Percentiles rank a stretch among this genome's conserved stretches.
Conservation (phyloP, 2,113 vertebrate genomes). For the Odontesthes bonariensis region DNA sequence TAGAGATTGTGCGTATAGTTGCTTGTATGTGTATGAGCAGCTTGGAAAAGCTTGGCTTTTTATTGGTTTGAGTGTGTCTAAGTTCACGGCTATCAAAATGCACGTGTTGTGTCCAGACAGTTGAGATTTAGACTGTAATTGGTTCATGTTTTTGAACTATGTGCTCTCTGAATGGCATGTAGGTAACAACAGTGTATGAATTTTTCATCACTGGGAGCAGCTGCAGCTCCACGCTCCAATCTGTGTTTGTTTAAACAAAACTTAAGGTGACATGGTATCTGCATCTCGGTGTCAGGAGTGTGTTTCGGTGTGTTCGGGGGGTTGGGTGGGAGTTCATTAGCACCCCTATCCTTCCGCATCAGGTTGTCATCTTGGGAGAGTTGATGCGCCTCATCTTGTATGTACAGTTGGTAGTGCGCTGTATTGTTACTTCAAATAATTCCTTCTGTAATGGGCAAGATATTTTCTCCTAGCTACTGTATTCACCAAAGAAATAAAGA, state of each 20-base stretch:
- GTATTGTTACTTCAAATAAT: constrained; percentile 29
- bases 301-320: constrained; percentile 22
- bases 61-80: constrained; percentile 57
- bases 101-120: constrained; percentile 71
- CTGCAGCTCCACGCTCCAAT: constrained; percentile 35
- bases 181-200: constrained; percentile 92
- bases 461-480: neutral
- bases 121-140: constrained; percentile 90
- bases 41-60: constrained; percentile 45
- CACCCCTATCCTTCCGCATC: constrained; percentile 28
- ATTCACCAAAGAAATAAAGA: constrained; percentile 11
- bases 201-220: constrained; percentile 88
- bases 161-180: constrained; percentile 91
- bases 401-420: constrained; percentile 4
- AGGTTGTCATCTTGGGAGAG: constrained; percentile 35
- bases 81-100: constrained; percentile 63
- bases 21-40: constrained; percentile 8
- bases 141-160: constrained; percentile 92
- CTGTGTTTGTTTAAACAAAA: constrained; percentile 69
- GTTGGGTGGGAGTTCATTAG: constrained; percentile 58
- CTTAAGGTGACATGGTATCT: constrained; percentile 69
- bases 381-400: constrained; percentile 33
- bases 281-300: constrained; percentile 57
- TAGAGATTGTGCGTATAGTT: constrained; percentile 30
- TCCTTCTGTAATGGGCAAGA: neutral